Evolutionary conservation across 2,888 invertebrate species (phyloP).

Genomic region (Philhelius pedissequus): DNA sequence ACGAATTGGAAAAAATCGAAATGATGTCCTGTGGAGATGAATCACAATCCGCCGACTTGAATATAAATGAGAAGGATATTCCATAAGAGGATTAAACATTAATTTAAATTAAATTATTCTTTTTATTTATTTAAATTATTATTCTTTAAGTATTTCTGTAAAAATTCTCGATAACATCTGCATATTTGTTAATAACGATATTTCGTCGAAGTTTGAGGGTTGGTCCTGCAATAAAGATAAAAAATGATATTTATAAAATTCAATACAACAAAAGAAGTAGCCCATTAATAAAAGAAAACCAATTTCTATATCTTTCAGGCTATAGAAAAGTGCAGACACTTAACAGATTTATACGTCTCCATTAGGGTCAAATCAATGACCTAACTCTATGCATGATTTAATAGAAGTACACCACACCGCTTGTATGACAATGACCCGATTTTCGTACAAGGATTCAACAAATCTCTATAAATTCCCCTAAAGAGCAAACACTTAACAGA

Average conservation of each 20-base stretch:
- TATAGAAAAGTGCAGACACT: background rate
- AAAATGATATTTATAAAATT: background rate
- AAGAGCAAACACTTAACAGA: slow-evolving; percentile 27
- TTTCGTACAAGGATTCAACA: background rate
- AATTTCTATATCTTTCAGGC: background rate
- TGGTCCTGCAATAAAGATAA: slow-evolving; percentile 81
- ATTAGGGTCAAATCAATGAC: slow-evolving; percentile 18
- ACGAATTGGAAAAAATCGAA: slow-evolving; percentile 39
- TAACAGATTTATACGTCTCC: slow-evolving; percentile 7
- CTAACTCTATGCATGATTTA: too few species aligned
- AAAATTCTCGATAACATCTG: slow-evolving; percentile 84
- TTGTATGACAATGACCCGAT: slow-evolving; percentile 42
- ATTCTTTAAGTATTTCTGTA: slow-evolving; percentile 27
- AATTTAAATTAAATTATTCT: background rate
- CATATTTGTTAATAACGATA: slow-evolving; percentile 87
- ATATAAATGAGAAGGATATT: background rate
- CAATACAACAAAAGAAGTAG: background rate
- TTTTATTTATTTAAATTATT: background rate
- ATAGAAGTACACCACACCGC: background rate
- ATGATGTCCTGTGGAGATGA: slow-evolving; percentile 43
- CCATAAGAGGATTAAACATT: background rate
- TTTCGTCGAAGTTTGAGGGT: slow-evolving; percentile 91
- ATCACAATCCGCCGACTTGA: slow-evolving; percentile 14
- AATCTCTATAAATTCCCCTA: slow-evolving; percentile 5
- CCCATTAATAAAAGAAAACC: background rate